phyloP scores from a whole-genome alignment of 1,140 invertebrate genomes.

The Augochlora pura region DNA sequence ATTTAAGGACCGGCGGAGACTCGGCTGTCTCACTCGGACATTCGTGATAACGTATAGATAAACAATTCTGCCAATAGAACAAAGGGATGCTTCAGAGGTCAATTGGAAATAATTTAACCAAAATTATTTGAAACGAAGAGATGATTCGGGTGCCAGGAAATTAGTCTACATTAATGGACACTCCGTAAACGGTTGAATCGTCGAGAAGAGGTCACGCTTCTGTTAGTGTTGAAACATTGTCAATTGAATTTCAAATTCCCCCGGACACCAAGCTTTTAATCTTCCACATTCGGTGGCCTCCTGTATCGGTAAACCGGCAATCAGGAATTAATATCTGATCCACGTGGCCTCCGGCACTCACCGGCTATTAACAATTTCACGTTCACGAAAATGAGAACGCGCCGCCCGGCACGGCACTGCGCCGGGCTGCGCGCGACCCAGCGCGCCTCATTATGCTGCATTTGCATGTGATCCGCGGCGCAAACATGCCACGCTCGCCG shows the following conservation, averaged over 20 bases:
- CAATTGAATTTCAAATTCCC: neutral
- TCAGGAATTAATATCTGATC: neutral
- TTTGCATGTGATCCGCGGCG: neutral
- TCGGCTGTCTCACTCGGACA: too few relatives aligned
- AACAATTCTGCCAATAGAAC: too few relatives aligned
- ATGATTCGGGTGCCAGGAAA: too few relatives aligned
- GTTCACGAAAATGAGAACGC: neutral
- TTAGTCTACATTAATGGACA: neutral
- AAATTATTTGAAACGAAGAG: too few relatives aligned
- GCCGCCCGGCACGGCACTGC: too few relatives aligned
- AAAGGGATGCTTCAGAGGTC: too few relatives aligned
- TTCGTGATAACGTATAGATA: too few relatives aligned
- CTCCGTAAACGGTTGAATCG: neutral
- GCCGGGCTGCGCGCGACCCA: too few relatives aligned
- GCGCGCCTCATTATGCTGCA: slow-evolving; percentile 1
- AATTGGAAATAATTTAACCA: too few relatives aligned
- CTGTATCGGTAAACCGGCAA: neutral
- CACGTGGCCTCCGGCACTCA: neutral
- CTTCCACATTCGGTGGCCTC: neutral
- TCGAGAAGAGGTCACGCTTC: neutral
- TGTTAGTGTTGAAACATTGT: neutral
- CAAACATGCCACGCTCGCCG: neutral
- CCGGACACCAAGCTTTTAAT: neutral
- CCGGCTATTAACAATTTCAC: neutral
- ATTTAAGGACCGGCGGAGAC: too few relatives aligned